Evolutionary conservation across 2,888 invertebrate species (phyloP).

Genomic region (Cataglyphis livida): DNA sequence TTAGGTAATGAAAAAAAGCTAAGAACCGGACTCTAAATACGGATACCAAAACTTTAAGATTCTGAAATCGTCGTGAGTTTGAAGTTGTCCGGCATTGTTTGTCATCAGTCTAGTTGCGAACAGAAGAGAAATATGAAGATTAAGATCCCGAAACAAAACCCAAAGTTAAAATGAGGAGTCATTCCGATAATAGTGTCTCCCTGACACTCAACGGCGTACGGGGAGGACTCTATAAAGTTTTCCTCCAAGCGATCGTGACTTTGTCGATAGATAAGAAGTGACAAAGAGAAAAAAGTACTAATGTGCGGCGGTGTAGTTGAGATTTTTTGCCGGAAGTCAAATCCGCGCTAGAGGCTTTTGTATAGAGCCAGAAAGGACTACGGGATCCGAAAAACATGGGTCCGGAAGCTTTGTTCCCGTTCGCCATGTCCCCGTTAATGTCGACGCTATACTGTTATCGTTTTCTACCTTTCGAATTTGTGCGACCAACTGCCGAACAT

Average conservation of each 20-base stretch:
- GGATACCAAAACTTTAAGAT: conserved; percentile 5
- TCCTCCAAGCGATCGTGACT: conserved; percentile 17
- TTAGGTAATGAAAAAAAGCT: neutral
- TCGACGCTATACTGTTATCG: conserved; percentile 58
- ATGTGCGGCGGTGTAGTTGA: conserved; percentile 17
- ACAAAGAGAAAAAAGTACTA: conserved; percentile 10
- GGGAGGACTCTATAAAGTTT: conserved; percentile 25
- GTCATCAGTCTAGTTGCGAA: neutral
- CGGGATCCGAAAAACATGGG: neutral
- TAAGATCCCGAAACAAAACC: neutral
- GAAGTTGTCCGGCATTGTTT: neutral
- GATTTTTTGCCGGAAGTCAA: neutral
- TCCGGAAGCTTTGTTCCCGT: conserved; percentile 1
- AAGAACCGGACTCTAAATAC: neutral
- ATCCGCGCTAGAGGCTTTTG: neutral
- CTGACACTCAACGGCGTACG: conserved; percentile 3
- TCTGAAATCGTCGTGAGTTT: conserved; percentile 7
- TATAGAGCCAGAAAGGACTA: neutral
- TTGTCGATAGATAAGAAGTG: conserved; percentile 40
- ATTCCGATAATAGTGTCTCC: neutral
- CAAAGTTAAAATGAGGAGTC: neutral
- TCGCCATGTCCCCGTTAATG: conserved; percentile 25
- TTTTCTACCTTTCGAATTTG: conserved; percentile 67
- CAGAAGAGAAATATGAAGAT: neutral
- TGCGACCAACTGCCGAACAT: conserved; percentile 74